Conservation (phyloP, 2,888 invertebrate species). For the Agrotis puta region DNA sequence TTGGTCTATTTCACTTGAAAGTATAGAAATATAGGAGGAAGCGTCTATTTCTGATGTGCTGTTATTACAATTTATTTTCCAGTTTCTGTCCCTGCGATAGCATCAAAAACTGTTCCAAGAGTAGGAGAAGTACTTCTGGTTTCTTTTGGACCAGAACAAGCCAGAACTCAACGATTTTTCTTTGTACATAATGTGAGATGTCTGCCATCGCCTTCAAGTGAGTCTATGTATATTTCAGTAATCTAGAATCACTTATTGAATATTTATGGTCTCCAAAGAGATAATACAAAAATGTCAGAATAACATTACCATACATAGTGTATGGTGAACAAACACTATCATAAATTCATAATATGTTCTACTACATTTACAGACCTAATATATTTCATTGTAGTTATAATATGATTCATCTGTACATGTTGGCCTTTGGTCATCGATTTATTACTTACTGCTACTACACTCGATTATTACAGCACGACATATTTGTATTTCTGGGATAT, state of each 20-base stretch:
- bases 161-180: conserved; percentile 78
- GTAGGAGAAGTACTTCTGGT: conserved; percentile 82
- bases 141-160: conserved; percentile 78
- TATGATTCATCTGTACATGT: conserved; percentile 3
- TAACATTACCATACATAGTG: conserved; percentile 21
- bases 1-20: too few species aligned
- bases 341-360: not conserved
- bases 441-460: not conserved
- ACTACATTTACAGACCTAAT: not conserved
- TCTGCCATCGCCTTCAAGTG: conserved; percentile 82
- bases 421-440: not conserved
- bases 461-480: not conserved
- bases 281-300: not conserved
- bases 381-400: not conserved
- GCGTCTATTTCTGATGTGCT: too few species aligned
- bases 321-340: not conserved
- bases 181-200: conserved; percentile 82
- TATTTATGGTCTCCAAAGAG: not conserved
- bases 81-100: conserved; percentile 81
- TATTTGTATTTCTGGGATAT: conserved; percentile 8
- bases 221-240: conserved; percentile 63
- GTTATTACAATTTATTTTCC: conserved; percentile 67
- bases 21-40: too few species aligned
- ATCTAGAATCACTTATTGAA: not conserved
- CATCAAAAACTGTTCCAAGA: conserved; percentile 77